Evolutionary conservation across 1,140 invertebrate species (phyloP), one percentile per base, ranked within the genome.

Genomic region (Anastatus disparis): DNA sequence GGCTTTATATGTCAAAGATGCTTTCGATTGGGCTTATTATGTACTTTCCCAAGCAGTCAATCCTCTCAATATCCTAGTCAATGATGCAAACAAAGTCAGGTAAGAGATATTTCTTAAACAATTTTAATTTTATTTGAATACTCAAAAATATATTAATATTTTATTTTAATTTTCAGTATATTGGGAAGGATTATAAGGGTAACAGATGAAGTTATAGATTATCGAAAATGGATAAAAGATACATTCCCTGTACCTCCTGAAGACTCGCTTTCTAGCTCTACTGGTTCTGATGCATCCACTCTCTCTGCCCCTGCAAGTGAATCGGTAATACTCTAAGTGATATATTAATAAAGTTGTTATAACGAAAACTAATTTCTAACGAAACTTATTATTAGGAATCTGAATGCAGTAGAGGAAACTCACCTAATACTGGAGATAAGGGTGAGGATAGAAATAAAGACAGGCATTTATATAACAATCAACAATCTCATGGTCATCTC

Each of bases 1-100:
- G 71, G 90, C 90, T 73, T 85, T 94, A 26, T 92, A 96, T 84
- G 97, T 99, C 24, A 97, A 96, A 85, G 90, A 93, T 83, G 95
- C 97, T 59, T 99, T 99, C 87, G 96, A 97, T 85, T 97, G 95
- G 88, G 97, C 97, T 65, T 99, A 95, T 84, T 91, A 93, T 74
- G 90, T 92, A 70, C 88, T 99, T 66, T 90, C 91, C 74, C 92
- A 94, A 84, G 94, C 93, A 59, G 91, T 96, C 62, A 91, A 89
- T 82, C 91, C 90, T 67, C 81, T 89, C 64, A 89, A 90, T 77
- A 82, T 84, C 59, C 84, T 87, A 74, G 82, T 88, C 50, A 88
- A 87, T 78, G 89, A 91, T 84, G 81, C 86, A 26, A 88, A 85
- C 72, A 84, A 85, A 79, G 73, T 81, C 73, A 89, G 87, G 87